These are phyloP conservation scores for Poeciliopsis gracilis DNA, from an alignment of 2,797 vertebrate genomes.

Conservation along the genomic window DNA sequence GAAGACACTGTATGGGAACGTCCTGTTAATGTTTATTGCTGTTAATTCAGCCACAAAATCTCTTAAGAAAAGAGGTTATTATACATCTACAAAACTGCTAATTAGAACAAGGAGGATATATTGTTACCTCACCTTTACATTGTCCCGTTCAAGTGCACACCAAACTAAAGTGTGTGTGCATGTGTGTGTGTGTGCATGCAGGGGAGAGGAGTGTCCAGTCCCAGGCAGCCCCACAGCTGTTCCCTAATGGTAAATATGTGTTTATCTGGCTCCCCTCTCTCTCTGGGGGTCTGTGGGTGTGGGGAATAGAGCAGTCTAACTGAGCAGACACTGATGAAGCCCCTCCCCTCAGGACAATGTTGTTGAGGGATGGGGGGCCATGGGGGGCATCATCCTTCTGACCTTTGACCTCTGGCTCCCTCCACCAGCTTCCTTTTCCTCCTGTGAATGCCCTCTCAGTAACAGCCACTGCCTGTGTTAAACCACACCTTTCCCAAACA, in stretches of 20 bases:
- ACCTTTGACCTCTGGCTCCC: slow-evolving; percentile 65
- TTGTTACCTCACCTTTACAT: slow-evolving; percentile 38
- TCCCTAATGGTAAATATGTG: slow-evolving; percentile 99
- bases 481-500: slow-evolving; percentile 73
- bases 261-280: slow-evolving; percentile 83
- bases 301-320: slow-evolving; percentile 74
- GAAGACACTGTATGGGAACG: not conserved
- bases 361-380: slow-evolving; percentile 1
- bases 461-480: slow-evolving; percentile 63
- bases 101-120: slow-evolving; percentile 18
- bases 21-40: slow-evolving; percentile 9
- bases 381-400: slow-evolving; percentile 70
- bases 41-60: not conserved
- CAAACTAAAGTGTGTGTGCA: slow-evolving; percentile 78
- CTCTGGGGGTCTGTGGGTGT: slow-evolving; percentile 74
- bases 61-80: not conserved
- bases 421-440: slow-evolving; percentile 67
- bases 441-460: slow-evolving; percentile 79
- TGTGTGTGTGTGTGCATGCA: slow-evolving; percentile 86
- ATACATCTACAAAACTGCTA: not conserved
- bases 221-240: slow-evolving; percentile 93
- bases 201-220: slow-evolving; percentile 97
- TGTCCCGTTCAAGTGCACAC: slow-evolving; percentile 62
- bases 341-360: slow-evolving; percentile 50
- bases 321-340: slow-evolving; percentile 65